phyloP scores from a whole-genome alignment of 2,797 vertebrate genomes.

The Danio kyathit region DNA sequence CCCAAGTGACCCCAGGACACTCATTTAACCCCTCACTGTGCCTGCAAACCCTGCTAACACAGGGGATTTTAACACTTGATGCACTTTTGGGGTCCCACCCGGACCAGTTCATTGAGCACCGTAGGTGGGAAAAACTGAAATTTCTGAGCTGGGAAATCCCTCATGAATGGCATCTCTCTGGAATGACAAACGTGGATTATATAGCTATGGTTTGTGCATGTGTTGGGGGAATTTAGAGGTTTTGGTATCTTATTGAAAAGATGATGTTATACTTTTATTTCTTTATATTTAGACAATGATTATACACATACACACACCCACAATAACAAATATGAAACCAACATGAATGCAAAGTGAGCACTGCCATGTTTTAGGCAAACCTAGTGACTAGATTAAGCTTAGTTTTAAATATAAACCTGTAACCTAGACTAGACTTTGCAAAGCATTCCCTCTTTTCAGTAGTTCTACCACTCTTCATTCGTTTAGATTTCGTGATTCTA shows the following conservation, averaged over 20 bases:
- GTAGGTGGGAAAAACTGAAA: conserved; percentile 68
- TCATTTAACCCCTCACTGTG: conserved; percentile 83
- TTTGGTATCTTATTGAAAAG: neutral
- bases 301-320: too few relatives aligned
- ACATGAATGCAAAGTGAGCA: neutral
- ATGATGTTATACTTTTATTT: too few relatives aligned
- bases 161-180: conserved; percentile 14
- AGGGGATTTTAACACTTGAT: conserved; percentile 74
- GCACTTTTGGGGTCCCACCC: conserved; percentile 68
- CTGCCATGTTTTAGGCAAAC: neutral
- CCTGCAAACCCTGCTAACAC: conserved; percentile 76
- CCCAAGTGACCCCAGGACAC: conserved; percentile 79
- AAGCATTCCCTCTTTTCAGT: neutral
- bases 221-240: conserved; percentile 17
- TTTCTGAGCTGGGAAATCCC: conserved; percentile 50
- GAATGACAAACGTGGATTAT: conserved; percentile 13
- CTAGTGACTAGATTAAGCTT: too few relatives aligned
- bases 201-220: neutral
- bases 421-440: neutral
- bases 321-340: too few relatives aligned
- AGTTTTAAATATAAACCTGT: neutral
- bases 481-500: conserved; percentile 34
- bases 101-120: conserved; percentile 73
- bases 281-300: too few relatives aligned
- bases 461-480: neutral